Base-by-base conservation (phyloP, 1,140 invertebrate species). In the Macrobrachium nipponense region DNA sequence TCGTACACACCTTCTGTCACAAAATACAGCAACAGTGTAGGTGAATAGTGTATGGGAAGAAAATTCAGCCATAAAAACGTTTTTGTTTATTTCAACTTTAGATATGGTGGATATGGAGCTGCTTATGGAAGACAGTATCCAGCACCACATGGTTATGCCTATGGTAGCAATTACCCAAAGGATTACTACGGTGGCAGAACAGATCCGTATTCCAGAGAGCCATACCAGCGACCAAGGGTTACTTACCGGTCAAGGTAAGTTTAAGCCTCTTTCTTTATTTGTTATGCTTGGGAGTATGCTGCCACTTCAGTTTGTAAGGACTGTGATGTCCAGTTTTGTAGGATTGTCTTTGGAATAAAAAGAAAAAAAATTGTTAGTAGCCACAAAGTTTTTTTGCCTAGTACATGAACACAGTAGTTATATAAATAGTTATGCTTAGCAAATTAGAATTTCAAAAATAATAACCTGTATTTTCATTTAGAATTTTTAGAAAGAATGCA, bases 121-220 rank as follows among this genome's bases (percentile, higher is more conserved):
- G 58, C 66, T 17, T 84, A 84, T 70, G 82, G 75, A 10, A 77
- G 82, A 17, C 82, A 78, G 14, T 84, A 84, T 51, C 82, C 82
- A 27, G 64, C 82, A 62, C 79, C 36, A 14, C 51, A 44, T 62
- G 91, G 91, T 75, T 91, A 90, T 58, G 91, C 91, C 51, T 91
- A 91, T 36, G 91, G 90, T 59, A 89, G 88, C 27, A 89, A 89
- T 10, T 89, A 90, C 62, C 84, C 86, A 62, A 89, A 88, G 72
- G 89, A 89, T n/a, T 89, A 91, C 73, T 90, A 91, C 72, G 91
- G 91, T 14, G 91, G 90, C 60, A 89, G 90, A 36, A 89, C 78
- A 62, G 87, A 85, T 36, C 72, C 70, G 11, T 82, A 86, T 78
- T 77, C 62, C 12, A 44, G 87, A 62, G 85, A 87, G n/a, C 44